A percentile compares a stretch with the other conserved stretches of the same genome.
Evolutionary conservation across 2,113 vertebrate species (phyloP).

Genomic region (Myrmecophaga tridactyla): DNA sequence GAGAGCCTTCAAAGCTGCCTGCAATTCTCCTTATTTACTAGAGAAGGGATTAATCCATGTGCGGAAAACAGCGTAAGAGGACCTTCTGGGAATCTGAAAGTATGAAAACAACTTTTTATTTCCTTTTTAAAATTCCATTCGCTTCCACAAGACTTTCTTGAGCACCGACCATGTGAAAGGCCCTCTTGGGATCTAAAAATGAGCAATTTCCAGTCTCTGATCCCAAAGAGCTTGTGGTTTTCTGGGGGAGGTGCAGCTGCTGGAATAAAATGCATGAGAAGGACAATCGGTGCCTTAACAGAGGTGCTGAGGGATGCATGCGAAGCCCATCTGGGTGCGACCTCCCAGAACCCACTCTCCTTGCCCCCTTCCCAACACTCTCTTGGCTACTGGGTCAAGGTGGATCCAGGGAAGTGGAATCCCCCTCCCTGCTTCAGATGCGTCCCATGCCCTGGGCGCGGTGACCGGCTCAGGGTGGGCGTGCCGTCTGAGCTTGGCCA

Average conservation of each 20-base stretch:
- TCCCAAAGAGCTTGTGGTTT: neutral
- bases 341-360: too few relatives aligned
- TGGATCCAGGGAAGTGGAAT: too few relatives aligned
- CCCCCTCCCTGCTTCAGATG: too few relatives aligned
- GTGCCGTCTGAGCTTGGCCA: too few relatives aligned
- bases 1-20: neutral
- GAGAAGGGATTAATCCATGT: constrained; percentile 51
- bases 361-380: too few relatives aligned
- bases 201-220: neutral
- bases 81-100: constrained; percentile 66
- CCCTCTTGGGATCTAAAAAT: neutral
- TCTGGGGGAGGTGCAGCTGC: neutral
- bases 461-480: too few relatives aligned
- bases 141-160: neutral
- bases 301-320: neutral
- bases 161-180: neutral
- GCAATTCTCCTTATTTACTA: neutral
- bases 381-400: too few relatives aligned
- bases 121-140: neutral
- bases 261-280: neutral
- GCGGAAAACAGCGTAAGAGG: constrained; percentile 36
- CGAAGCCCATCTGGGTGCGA: too few relatives aligned
- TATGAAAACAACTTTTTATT: constrained; percentile 62
- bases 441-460: too few relatives aligned
- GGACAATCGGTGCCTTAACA: rapidly evolving